Percentiles rank a stretch among this genome's conserved stretches.
Evolutionary conservation across 2,888 invertebrate genomes (phyloP).

Genomic region (Spisula solida): DNA sequence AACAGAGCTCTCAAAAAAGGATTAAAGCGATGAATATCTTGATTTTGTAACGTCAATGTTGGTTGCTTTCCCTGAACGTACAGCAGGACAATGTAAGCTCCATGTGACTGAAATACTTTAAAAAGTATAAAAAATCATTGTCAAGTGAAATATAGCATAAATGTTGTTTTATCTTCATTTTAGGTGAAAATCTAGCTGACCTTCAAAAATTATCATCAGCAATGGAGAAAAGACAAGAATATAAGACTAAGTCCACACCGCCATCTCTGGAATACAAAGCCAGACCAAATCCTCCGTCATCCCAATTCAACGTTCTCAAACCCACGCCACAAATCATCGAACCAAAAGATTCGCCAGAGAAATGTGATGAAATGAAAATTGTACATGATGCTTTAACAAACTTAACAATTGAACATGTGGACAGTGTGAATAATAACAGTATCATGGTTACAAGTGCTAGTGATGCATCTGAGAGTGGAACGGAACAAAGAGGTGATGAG

Average conservation of each 20-base stretch:
- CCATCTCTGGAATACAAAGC: constrained; percentile 75
- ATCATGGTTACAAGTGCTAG: background rate
- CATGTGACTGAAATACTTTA: too few relatives aligned
- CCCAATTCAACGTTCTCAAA: constrained; percentile 74
- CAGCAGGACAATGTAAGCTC: too few relatives aligned
- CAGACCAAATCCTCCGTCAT: constrained; percentile 63
- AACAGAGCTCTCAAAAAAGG: too few relatives aligned
- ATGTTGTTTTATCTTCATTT: background rate
- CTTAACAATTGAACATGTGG: constrained; percentile 16
- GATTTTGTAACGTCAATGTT: too few relatives aligned
- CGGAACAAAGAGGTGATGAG: constrained; percentile 14
- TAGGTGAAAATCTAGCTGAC: constrained; percentile 68
- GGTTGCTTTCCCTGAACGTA: too few relatives aligned
- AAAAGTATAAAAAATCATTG: too few relatives aligned
- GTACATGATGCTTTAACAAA: background rate
- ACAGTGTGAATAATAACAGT: constrained; percentile 18
- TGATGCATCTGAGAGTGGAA: constrained; percentile 1
- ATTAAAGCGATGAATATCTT: too few relatives aligned
- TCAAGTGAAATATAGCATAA: too few relatives aligned
- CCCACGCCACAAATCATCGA: constrained; percentile 70
- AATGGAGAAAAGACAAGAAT: constrained; percentile 75
- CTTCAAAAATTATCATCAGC: constrained; percentile 63
- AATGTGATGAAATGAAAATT: constrained; percentile 21
- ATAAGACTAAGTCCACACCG: constrained; percentile 76
- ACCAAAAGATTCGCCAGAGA: constrained; percentile 45